phyloP scores from a whole-genome alignment of 2,113 vertebrate species.

The Uropsilus gracilis region DNA sequence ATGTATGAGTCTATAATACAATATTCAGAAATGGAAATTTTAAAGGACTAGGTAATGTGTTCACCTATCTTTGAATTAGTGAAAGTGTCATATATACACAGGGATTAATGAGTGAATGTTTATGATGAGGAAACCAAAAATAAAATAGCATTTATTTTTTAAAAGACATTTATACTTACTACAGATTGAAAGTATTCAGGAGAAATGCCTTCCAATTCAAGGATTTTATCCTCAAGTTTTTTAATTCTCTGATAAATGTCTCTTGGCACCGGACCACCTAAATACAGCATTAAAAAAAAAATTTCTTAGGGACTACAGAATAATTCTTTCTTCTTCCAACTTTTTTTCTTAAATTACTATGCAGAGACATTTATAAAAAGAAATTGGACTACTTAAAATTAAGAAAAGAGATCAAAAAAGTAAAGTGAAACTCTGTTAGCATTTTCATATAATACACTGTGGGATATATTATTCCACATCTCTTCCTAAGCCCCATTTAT shows the following conservation, averaged over 20 bases:
- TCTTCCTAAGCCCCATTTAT: neutral
- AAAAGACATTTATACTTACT: slow-evolving; percentile 87
- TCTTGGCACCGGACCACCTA: slow-evolving; percentile 94
- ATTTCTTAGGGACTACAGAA: slow-evolving; percentile 16
- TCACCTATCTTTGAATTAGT: slow-evolving; percentile 31
- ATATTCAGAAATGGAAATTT: slow-evolving; percentile 15
- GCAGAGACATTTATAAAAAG: neutral
- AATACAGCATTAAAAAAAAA: slow-evolving; percentile 47
- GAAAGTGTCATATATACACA: neutral
- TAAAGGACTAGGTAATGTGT: neutral
- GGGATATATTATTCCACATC: neutral
- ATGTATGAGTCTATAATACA: neutral
- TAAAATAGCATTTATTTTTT: slow-evolving; percentile 24
- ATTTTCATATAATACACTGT: neutral
- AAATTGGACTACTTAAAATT: slow-evolving; percentile 35
- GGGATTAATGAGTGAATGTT: slow-evolving; percentile 22
- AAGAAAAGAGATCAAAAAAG: slow-evolving; percentile 40
- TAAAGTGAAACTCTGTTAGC: slow-evolving; percentile 15
- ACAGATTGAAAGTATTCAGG: slow-evolving; percentile 97
- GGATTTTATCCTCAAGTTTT: slow-evolving; percentile 97
- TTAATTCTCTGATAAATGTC: slow-evolving; percentile 97
- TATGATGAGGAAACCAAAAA: slow-evolving; percentile 18
- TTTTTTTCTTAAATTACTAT: slow-evolving; percentile 61
- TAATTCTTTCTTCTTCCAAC: neutral
- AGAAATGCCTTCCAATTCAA: slow-evolving; percentile 97